phyloP scores from a whole-genome alignment of 2,888 invertebrate genomes.

The Rhopalosiphum nymphaeae region DNA sequence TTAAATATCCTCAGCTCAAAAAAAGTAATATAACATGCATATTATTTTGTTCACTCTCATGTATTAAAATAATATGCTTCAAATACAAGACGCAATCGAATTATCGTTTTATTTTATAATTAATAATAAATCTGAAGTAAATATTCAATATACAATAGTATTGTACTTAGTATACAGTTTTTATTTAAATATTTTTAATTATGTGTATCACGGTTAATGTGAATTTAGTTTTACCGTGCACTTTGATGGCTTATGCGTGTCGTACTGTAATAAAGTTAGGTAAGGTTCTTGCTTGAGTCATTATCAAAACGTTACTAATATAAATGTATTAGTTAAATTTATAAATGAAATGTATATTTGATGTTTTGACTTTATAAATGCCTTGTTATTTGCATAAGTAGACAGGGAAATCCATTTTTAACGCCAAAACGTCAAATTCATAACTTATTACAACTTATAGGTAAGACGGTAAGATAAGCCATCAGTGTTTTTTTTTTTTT shows the following conservation, averaged over 20 bases:
- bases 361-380: background rate
- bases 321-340: background rate
- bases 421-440: background rate
- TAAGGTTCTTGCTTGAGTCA: background rate
- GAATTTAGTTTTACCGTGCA: background rate
- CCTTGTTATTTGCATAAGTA: background rate
- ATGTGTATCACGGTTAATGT: background rate
- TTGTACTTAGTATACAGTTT: background rate
- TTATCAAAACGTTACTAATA: background rate
- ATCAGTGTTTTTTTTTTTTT: background rate
- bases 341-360: background rate
- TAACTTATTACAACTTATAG: background rate
- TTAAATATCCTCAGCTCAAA: background rate
- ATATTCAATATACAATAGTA: background rate
- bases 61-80: background rate
- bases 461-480: background rate
- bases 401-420: background rate
- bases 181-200: background rate
- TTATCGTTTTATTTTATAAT: background rate
- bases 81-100: background rate
- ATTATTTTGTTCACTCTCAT: background rate
- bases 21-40: background rate
- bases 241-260: background rate
- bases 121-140: background rate
- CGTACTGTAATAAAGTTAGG: background rate